phyloP scores from a whole-genome alignment of 2,888 invertebrate species.

The Strigamia crassipes region DNA sequence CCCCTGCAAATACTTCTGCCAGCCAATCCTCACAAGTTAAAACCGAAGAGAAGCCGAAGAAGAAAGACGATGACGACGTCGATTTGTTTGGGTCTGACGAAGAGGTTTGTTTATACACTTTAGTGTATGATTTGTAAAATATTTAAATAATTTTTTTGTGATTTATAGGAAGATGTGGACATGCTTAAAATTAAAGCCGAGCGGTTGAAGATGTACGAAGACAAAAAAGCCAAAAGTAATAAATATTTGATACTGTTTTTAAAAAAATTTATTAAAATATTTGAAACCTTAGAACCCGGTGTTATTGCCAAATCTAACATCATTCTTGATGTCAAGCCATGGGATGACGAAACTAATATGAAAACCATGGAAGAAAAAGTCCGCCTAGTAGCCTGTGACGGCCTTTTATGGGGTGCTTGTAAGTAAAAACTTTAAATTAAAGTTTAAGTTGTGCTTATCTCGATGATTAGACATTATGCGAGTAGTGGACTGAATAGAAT shows the following conservation, averaged over 20 bases:
- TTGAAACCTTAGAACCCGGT: conserved; percentile 56
- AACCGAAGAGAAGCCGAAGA: neutral
- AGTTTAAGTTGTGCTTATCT: neutral
- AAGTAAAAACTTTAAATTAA: conserved; percentile 51
- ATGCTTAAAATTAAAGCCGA: conserved; percentile 59
- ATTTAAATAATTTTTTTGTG: neutral
- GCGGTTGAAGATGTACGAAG: conserved; percentile 62
- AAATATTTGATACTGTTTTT: conserved; percentile 37
- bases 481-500: conserved; percentile 41
- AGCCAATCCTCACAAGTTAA: neutral
- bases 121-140: neutral
- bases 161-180: conserved; percentile 54
- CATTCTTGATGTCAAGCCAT: conserved; percentile 64
- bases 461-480: conserved; percentile 43
- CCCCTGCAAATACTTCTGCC: neutral
- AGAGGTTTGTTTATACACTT: neutral
- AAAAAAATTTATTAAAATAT: neutral
- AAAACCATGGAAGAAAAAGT: conserved; percentile 60
- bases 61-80: conserved; percentile 29
- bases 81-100: conserved; percentile 44
- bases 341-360: conserved; percentile 65
- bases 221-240: conserved; percentile 62
- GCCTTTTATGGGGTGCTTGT: conserved; percentile 63
- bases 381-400: conserved; percentile 60
- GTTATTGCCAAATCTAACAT: conserved; percentile 63